Conservation (phyloP, 2,888 invertebrate species). For the Cremastinae sp. region DNA sequence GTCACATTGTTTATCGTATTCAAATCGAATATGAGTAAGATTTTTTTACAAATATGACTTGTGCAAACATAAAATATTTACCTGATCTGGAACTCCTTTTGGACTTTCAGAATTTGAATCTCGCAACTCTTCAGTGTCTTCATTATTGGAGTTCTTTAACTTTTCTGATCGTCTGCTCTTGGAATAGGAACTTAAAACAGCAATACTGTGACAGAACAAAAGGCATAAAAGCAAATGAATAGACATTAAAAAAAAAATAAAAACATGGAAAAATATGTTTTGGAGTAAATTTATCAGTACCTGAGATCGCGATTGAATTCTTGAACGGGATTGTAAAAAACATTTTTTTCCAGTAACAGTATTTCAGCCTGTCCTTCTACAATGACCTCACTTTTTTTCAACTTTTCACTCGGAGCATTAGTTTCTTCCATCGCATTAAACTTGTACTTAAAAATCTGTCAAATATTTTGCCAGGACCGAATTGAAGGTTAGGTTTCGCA, state of each 20-base stretch:
- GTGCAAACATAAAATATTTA: not conserved
- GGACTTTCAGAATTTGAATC: not conserved
- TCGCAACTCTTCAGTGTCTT: not conserved
- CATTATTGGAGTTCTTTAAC: constrained; percentile 4
- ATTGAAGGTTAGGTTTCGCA: too few relatives aligned
- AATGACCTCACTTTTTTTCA: constrained; percentile 78
- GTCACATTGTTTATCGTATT: too few relatives aligned
- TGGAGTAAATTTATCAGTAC: constrained; percentile 70
- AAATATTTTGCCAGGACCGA: too few relatives aligned
- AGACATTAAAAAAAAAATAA: constrained; percentile 36
- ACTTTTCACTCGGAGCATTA: constrained; percentile 9
- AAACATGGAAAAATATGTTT: constrained; percentile 61
- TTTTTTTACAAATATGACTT: not conserved
- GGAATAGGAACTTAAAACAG: constrained; percentile 58
- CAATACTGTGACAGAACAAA: constrained; percentile 46
- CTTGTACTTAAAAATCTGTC: not conserved
- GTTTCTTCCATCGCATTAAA: constrained; percentile 32
- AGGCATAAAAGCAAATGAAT: too few relatives aligned
- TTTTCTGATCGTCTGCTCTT: constrained; percentile 42
- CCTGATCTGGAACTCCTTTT: constrained; percentile 4
- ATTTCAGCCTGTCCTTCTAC: constrained; percentile 92
- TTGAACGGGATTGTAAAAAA: constrained; percentile 99
- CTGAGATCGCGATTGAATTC: constrained; percentile 98
- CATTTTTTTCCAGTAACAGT: constrained; percentile 86
- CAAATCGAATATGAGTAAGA: too few relatives aligned